These are phyloP conservation scores for Muscina levida DNA, from an alignment of 2,888 invertebrate species.

Conservation along the genomic window DNA sequence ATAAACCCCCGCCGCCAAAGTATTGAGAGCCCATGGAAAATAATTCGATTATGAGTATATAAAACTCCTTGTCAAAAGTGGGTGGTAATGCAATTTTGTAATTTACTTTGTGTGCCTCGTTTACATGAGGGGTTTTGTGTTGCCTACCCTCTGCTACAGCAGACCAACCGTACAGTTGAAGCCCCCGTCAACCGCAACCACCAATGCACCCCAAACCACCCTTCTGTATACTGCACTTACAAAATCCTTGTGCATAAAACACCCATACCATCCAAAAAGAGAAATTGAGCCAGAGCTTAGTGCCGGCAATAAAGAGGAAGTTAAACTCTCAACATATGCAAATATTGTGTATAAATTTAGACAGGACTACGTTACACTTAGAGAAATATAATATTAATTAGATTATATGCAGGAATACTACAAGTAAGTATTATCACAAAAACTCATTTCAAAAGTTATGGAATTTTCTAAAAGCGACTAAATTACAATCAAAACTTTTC, in stretches of 20 bases:
- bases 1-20: too few species aligned
- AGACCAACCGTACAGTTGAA: too few species aligned
- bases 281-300: neutral
- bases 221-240: neutral
- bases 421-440: too few species aligned
- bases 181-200: neutral
- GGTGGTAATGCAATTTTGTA: constrained; percentile 31
- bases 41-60: constrained; percentile 31
- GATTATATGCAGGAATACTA: too few species aligned
- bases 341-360: constrained; percentile 23
- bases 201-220: neutral
- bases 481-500: too few species aligned
- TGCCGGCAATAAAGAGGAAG: constrained; percentile 21
- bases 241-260: constrained; percentile 19
- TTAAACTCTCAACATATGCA: constrained; percentile 52
- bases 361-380: too few species aligned
- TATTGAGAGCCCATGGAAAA: neutral
- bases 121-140: neutral
- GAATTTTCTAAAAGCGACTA: too few species aligned
- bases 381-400: too few species aligned
- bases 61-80: constrained; percentile 11
- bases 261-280: constrained; percentile 45
- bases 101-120: constrained; percentile 10
- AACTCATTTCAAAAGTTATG: too few species aligned
- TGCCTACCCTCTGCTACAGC: too few species aligned